Evolutionary conservation across 2,888 invertebrate species (phyloP), one percentile per base, ranked within the genome.

Genomic region (Mactromeris polynyma): DNA sequence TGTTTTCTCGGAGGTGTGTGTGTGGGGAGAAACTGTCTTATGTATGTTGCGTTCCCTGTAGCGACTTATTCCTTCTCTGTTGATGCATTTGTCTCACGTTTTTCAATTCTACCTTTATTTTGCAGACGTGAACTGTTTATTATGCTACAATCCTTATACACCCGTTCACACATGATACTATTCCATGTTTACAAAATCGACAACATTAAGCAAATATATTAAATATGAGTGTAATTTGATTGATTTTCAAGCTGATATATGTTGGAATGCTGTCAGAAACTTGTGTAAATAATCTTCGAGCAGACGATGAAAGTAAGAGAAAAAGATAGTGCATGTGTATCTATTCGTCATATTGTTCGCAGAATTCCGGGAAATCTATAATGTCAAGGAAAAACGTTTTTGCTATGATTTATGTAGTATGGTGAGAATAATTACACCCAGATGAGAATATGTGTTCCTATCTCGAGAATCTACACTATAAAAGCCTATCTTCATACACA

Each of bases 361-460:
- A 73, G 36, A 2, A 73, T 36, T 33, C 17, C 17, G 2, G 26
- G 58, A 64, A 64, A 9, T 11, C 58, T 73, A 26, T 17, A 31
- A 73, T 73, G 73, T 73, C 73, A 73, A 73, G 33, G 33, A 73
- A 73, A 17, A 33, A 33, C 33, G 33, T 73, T 73, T 73, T 73
- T 73, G 73, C 73, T 36, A 73, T 73, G 33, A 73, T 73, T 33
- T 73, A 73, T 73, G 73, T 73, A 17, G 14, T 11, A 73, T 73
- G 36, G 31, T 7, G 33, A 33, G 73, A 33, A 33, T 33, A 69
- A 69, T 33, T 69, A 69, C 11, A 69, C 33, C 0, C 69, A 31
- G 69, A n/a, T 69, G 69, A 31, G 69, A 33, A n/a, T 26, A 31
- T 33, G 73, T 19, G 14, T 73, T 73, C 33, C 36, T 64, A 64